A percentile compares a stretch with the other conserved stretches of the same genome.
phyloP scores from a whole-genome alignment of 64 coral and sea anemone genomes.

The Anthopleura sola region DNA sequence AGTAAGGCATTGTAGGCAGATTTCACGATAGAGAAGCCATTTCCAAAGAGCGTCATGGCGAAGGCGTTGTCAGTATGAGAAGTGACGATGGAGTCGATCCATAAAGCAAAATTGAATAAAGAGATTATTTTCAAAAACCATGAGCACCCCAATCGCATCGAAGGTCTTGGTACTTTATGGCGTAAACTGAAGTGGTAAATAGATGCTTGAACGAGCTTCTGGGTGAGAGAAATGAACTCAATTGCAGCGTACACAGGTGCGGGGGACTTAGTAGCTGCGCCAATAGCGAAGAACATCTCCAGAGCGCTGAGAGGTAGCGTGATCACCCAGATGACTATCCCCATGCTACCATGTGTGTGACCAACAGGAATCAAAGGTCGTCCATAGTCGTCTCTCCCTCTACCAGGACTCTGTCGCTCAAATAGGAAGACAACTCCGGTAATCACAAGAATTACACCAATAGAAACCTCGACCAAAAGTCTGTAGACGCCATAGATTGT shows the following conservation, averaged over 20 bases:
- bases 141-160: conserved; percentile 68
- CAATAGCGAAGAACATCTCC: conserved; percentile 79
- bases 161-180: conserved; percentile 62
- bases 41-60: conserved; percentile 46
- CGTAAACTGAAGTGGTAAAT: conserved; percentile 82
- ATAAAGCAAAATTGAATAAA: conserved; percentile 83
- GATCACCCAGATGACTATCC: conserved; percentile 72
- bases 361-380: conserved; percentile 49
- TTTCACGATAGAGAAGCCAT: conserved; percentile 78
- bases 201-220: conserved; percentile 62
- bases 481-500: conserved; percentile 51
- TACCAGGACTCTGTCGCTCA: conserved; percentile 32
- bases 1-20: conserved; percentile 74
- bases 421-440: conserved; percentile 46
- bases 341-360: conserved; percentile 57
- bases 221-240: conserved; percentile 46
- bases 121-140: conserved; percentile 76
- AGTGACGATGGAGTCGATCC: conserved; percentile 76
- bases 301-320: conserved; percentile 58
- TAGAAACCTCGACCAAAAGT: neutral
- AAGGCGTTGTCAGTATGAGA: conserved; percentile 53
- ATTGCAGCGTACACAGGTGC: conserved; percentile 34
- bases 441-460: conserved; percentile 41
- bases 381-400: conserved; percentile 23
- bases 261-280: conserved; percentile 47